These are phyloP conservation scores for Trichonephila inaurata DNA, from an alignment of 1,140 invertebrate genomes.

Conservation along the genomic window DNA sequence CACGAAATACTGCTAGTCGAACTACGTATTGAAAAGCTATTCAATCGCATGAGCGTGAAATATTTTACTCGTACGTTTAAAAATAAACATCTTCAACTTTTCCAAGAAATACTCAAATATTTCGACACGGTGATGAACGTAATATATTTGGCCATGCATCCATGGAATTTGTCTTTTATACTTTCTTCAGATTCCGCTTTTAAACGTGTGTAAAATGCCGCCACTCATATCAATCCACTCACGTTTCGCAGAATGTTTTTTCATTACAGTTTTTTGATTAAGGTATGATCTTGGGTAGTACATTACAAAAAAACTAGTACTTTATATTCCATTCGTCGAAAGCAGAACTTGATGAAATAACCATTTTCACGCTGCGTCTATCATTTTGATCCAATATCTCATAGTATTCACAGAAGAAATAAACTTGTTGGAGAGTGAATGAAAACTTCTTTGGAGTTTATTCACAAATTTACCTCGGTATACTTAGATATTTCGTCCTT, in stretches of 20 bases:
- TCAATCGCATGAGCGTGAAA: neutral
- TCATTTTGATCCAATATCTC: neutral
- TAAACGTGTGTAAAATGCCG: neutral
- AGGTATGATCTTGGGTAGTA: neutral
- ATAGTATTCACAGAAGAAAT: neutral
- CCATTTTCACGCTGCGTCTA: neutral
- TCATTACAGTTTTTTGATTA: slow-evolving; percentile 35
- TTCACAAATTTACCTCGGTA: neutral
- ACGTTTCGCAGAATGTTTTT: neutral
- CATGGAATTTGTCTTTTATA: neutral
- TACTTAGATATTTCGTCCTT: neutral
- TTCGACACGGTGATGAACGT: neutral
- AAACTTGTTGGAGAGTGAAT: neutral
- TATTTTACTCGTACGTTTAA: neutral
- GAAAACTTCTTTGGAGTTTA: neutral
- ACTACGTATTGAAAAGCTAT: no score
- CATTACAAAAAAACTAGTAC: neutral
- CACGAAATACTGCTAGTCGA: no score
- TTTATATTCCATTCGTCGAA: neutral
- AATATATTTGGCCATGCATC: neutral
- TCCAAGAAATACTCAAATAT: neutral
- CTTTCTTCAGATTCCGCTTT: neutral
- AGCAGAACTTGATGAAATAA: neutral
- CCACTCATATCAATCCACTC: neutral
- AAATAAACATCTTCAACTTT: neutral